phyloP scores from a whole-genome alignment of 1,140 invertebrate species.

The Gerris buenoi region DNA sequence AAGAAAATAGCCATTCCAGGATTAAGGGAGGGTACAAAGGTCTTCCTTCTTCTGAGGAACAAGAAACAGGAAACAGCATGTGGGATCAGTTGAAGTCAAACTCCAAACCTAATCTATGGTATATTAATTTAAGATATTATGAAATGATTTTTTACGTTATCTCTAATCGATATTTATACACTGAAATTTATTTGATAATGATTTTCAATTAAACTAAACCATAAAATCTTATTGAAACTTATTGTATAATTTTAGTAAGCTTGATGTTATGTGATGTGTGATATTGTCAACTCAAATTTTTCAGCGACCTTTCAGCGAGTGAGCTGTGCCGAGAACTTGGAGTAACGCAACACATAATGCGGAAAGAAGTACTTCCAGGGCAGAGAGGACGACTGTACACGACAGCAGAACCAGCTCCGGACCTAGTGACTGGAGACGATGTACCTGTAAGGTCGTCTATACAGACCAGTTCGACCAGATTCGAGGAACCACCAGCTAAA shows the following conservation, averaged over 20 bases:
- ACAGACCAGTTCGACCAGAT: background rate
- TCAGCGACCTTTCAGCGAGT: background rate
- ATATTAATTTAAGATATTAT: too few species aligned
- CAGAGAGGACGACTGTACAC: conserved; percentile 36
- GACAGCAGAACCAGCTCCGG: conserved; percentile 32
- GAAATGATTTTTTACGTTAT: too few species aligned
- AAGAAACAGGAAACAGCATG: conserved; percentile 26
- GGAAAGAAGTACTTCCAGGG: conserved; percentile 25
- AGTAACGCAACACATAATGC: conserved; percentile 32
- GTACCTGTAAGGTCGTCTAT: background rate
- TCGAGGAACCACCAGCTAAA: background rate
- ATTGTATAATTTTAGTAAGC: too few species aligned
- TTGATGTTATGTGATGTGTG: too few species aligned
- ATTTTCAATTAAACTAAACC: too few species aligned
- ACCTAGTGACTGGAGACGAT: conserved; percentile 38
- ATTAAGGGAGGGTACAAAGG: conserved; percentile 53
- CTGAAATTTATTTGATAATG: too few species aligned
- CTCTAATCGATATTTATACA: too few species aligned
- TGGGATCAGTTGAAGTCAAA: background rate
- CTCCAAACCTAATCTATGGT: background rate
- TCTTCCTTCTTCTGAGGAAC: conserved; percentile 31
- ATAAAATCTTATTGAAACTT: too few species aligned
- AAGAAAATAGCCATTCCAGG: conserved; percentile 27
- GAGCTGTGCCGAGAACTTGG: conserved; percentile 27
- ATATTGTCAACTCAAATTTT: too few species aligned